phyloP scores from a whole-genome alignment of 2,113 vertebrate genomes.

The Otis tarda region DNA sequence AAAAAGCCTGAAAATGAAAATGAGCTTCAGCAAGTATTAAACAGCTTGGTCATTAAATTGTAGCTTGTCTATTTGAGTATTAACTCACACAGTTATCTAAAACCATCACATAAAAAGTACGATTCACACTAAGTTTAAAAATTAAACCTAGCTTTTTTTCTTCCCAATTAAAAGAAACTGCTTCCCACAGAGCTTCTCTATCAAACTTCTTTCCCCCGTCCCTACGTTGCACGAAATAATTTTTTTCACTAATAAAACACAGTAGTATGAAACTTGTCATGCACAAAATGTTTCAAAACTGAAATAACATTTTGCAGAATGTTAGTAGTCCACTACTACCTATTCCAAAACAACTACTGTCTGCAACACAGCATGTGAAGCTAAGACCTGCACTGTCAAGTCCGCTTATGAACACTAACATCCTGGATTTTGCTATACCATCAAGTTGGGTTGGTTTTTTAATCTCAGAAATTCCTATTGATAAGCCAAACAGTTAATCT shows the following conservation, averaged over 20 bases:
- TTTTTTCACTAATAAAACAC: neutral
- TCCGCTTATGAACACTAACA: slow-evolving; percentile 31
- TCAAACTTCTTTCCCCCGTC: neutral
- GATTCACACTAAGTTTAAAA: neutral
- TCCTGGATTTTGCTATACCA: slow-evolving; percentile 21
- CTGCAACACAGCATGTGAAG: neutral
- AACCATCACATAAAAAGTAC: neutral
- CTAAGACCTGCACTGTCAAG: neutral
- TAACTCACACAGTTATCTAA: neutral
- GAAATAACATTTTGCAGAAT: neutral
- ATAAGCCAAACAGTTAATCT: slow-evolving; percentile 74
- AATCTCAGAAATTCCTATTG: slow-evolving; percentile 59
- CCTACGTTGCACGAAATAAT: neutral
- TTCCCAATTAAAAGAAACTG: neutral
- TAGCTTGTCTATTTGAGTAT: neutral
- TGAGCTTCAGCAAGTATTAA: neutral
- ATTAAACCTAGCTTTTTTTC: neutral
- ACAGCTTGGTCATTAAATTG: neutral
- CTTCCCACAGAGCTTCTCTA: neutral
- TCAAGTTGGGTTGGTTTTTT: neutral
- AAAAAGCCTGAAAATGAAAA: neutral
- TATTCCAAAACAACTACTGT: neutral
- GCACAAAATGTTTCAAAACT: neutral
- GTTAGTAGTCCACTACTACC: neutral
- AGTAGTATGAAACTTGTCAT: neutral